phyloP scores from a whole-genome alignment of 2,113 vertebrate genomes.

The Etheostoma spectabile region DNA sequence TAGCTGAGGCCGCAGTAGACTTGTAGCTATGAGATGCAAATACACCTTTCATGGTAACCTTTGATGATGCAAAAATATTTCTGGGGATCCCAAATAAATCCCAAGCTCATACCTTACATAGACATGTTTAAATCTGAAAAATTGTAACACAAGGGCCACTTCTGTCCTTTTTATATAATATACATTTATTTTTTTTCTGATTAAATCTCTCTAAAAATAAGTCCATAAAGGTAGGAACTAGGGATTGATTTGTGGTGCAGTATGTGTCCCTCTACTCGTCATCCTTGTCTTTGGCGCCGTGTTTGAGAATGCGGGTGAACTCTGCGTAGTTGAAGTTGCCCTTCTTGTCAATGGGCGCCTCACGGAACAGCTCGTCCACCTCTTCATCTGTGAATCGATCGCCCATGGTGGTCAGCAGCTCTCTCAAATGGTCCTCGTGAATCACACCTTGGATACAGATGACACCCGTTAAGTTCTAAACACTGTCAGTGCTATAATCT shows the following conservation, averaged over 20 bases:
- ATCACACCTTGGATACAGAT: slow-evolving; percentile 86
- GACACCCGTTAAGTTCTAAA: neutral
- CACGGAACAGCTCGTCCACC: slow-evolving; percentile 98
- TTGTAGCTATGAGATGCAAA: slow-evolving; percentile 26
- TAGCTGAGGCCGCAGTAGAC: neutral
- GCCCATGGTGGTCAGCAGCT: slow-evolving; percentile 99
- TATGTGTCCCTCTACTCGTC: slow-evolving; percentile 76
- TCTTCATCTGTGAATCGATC: slow-evolving; percentile 98
- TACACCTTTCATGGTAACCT: slow-evolving; percentile 1
- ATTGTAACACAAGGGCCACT: slow-evolving; percentile 4
- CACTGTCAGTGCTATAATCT: neutral
- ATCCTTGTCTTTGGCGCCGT: slow-evolving; percentile 92
- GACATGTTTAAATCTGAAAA: neutral
- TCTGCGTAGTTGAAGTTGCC: slow-evolving; percentile 99
- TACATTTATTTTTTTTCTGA: neutral
- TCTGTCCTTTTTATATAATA: neutral
- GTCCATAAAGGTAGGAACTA: slow-evolving; percentile 21
- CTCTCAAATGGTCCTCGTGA: slow-evolving; percentile 95
- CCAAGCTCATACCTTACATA: slow-evolving; percentile 11
- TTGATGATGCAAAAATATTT: slow-evolving; percentile 15
- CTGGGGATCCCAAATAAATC: slow-evolving; percentile 12
- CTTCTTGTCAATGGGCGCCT: slow-evolving; percentile 98
- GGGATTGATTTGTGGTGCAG: slow-evolving; percentile 18
- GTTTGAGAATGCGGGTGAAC: slow-evolving; percentile 99
- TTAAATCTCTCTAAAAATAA: slow-evolving; percentile 14